phyloP scores from a whole-genome alignment of 2,113 vertebrate species.

The Procavia capensis region DNA sequence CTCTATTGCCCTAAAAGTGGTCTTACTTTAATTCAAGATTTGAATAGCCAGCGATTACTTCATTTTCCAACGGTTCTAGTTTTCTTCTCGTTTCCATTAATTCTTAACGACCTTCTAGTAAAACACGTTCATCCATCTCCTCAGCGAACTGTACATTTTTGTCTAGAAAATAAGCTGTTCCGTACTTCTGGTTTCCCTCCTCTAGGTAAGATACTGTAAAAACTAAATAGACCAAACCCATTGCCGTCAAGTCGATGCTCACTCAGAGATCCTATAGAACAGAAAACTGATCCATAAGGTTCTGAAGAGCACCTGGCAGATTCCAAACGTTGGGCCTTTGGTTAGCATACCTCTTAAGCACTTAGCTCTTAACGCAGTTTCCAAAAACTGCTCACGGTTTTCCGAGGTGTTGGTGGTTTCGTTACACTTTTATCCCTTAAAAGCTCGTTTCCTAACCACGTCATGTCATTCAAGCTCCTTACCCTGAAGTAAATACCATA shows the following conservation, averaged over 20 bases:
- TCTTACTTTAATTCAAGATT: not conserved
- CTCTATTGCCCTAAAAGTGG: not conserved
- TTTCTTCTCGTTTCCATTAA: not conserved
- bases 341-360: too few relatives aligned
- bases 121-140: not conserved
- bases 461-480: too few relatives aligned
- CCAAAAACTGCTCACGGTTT: not conserved
- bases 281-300: too few relatives aligned
- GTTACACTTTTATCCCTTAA: not conserved
- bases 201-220: not conserved
- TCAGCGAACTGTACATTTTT: not conserved
- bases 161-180: too few relatives aligned
- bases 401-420: too few relatives aligned
- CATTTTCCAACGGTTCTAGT: not conserved
- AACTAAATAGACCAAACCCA: too few relatives aligned
- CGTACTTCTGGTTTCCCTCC: not conserved
- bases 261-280: too few relatives aligned
- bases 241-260: too few relatives aligned
- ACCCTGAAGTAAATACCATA: not conserved
- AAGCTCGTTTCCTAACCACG: too few relatives aligned
- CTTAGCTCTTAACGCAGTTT: too few relatives aligned
- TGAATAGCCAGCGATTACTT: constrained; percentile 38
- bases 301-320: too few relatives aligned
- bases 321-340: too few relatives aligned
- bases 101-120: not conserved